Conservation (phyloP, 2,113 vertebrate genomes). For the Archocentrus centrarchus region DNA sequence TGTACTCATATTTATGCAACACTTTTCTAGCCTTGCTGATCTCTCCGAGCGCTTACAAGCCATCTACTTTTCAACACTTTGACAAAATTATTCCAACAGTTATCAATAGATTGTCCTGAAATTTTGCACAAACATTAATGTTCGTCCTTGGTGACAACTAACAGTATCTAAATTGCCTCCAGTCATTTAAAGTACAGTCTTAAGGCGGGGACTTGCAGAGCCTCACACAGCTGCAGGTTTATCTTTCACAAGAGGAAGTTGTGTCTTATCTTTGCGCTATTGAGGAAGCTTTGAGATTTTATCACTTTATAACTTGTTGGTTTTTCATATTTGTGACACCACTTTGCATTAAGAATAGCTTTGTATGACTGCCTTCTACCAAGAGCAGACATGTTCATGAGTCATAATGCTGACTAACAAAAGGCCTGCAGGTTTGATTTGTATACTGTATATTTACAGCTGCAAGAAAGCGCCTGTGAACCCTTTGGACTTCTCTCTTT, state of each 20-base stretch:
- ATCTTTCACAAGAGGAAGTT: not conserved
- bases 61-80: too few species aligned
- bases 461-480: not conserved
- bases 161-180: too few species aligned
- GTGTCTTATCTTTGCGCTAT: not conserved
- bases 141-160: too few species aligned
- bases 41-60: not conserved
- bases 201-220: too few species aligned
- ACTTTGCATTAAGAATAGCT: not conserved
- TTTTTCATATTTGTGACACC: not conserved
- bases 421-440: not conserved
- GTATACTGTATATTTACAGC: not conserved
- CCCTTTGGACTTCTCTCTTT: too few species aligned
- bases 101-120: too few species aligned
- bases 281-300: conserved; percentile 6
- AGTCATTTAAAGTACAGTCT: too few species aligned
- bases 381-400: not conserved
- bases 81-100: too few species aligned
- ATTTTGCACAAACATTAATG: too few species aligned
- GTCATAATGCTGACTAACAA: not conserved
- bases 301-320: not conserved
- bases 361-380: not conserved
- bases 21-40: not conserved
- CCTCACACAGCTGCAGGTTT: not conserved
- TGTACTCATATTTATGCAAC: not conserved